phyloP scores from a whole-genome alignment of 2,888 invertebrate species.

The Apotomis turbidana region DNA sequence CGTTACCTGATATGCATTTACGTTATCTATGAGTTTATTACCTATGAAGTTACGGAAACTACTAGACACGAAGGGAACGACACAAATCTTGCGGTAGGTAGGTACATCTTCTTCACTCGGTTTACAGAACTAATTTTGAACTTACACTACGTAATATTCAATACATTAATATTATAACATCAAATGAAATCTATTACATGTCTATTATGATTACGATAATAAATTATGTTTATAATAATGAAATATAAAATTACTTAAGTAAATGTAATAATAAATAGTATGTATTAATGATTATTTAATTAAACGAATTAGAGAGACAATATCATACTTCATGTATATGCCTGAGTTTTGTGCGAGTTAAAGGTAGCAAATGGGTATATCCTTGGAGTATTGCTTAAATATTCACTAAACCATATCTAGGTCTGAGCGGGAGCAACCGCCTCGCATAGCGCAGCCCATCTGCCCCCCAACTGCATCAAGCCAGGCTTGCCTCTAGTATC shows the following conservation, averaged over 20 bases:
- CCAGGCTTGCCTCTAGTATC: constrained; percentile 39
- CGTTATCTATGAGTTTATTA: constrained; percentile 68
- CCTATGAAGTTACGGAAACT: constrained; percentile 70
- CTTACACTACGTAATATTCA: constrained; percentile 74
- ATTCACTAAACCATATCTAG: constrained; percentile 34
- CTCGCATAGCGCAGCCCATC: constrained; percentile 40
- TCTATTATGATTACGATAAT: constrained; percentile 79
- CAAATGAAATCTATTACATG: constrained; percentile 79
- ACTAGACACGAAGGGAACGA: constrained; percentile 70
- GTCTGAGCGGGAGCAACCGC: constrained; percentile 15
- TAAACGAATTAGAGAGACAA: constrained; percentile 80
- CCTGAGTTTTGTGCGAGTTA: constrained; percentile 41
- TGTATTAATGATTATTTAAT: constrained; percentile 70
- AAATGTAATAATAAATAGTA: constrained; percentile 81
- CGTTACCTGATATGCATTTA: constrained; percentile 74
- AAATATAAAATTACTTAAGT: constrained; percentile 78
- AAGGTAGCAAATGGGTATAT: constrained; percentile 41
- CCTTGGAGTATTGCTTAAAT: constrained; percentile 37
- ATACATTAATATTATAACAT: constrained; percentile 78
- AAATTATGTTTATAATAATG: constrained; percentile 77
- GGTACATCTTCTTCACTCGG: constrained; percentile 64
- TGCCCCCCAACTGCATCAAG: constrained; percentile 40
- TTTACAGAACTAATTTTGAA: constrained; percentile 75
- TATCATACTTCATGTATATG: constrained; percentile 59
- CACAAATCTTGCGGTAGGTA: constrained; percentile 70